Conservation (phyloP, 2,888 invertebrate species). For the Pyrgus malvae region DNA sequence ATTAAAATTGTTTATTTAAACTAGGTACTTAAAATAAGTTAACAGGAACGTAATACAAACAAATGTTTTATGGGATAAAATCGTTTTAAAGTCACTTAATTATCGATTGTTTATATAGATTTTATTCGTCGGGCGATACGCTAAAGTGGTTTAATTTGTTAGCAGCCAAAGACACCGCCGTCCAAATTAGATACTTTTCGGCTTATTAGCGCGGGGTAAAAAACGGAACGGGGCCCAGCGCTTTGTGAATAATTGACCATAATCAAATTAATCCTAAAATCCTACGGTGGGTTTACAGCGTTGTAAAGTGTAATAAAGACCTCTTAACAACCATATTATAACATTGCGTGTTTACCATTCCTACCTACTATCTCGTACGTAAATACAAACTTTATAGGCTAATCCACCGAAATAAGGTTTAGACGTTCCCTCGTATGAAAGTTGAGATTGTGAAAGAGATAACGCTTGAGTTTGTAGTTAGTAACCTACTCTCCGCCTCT, state of each 20-base stretch:
- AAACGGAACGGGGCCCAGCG: conserved; percentile 68
- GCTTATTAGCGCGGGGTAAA: conserved; percentile 76
- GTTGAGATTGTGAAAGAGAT: conserved; percentile 27
- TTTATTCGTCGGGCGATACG: conserved; percentile 74
- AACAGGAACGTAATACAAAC: not conserved
- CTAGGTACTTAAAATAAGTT: no score
- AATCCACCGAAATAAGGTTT: conserved; percentile 27
- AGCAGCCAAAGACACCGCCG: conserved; percentile 77
- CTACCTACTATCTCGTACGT: conserved; percentile 29
- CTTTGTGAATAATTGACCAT: conserved; percentile 81
- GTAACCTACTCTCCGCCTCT: not conserved
- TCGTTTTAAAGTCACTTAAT: conserved; percentile 74
- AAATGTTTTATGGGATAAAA: conserved; percentile 50
- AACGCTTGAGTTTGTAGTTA: conserved; percentile 9
- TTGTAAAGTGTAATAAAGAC: conserved; percentile 78
- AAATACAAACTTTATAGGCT: conserved; percentile 28
- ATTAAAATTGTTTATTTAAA: no score
- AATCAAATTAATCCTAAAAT: conserved; percentile 82
- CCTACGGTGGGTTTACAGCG: conserved; percentile 80
- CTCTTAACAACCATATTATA: conserved; percentile 69
- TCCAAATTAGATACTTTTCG: conserved; percentile 77
- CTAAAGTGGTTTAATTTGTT: conserved; percentile 81
- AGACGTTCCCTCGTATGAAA: conserved; percentile 16
- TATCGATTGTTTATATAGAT: conserved; percentile 79
- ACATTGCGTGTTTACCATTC: conserved; percentile 54